Conservation (phyloP, 2,888 invertebrate genomes). For the Achlya flavicornis region DNA sequence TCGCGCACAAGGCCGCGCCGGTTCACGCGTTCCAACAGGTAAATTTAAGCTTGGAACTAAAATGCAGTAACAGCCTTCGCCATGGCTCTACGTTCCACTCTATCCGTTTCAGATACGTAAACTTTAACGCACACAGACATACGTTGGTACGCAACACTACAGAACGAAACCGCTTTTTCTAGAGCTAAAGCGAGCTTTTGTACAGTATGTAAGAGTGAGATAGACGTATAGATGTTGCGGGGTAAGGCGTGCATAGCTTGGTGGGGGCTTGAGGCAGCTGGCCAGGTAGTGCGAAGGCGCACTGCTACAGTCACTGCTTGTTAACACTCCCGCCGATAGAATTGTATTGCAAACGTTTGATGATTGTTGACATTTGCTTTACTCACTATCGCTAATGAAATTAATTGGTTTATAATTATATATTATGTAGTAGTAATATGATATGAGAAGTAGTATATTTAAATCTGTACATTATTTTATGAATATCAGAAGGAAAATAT, state of each 20-base stretch:
- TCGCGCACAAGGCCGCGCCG: constrained; percentile 85
- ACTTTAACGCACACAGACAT: constrained; percentile 66
- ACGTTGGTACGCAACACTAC: constrained; percentile 55
- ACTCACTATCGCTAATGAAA: constrained; percentile 50
- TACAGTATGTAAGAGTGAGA: constrained; percentile 67
- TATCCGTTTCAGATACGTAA: constrained; percentile 75
- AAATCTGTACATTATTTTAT: too few relatives aligned
- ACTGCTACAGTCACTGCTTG: constrained; percentile 76
- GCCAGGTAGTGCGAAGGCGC: constrained; percentile 78
- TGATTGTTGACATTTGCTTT: constrained; percentile 59
- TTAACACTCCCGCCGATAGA: constrained; percentile 75
- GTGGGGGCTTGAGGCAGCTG: constrained; percentile 80
- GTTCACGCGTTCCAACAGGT: constrained; percentile 86
- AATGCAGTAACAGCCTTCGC: constrained; percentile 68
- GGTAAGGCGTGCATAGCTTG: constrained; percentile 64
- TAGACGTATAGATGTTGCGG: constrained; percentile 68
- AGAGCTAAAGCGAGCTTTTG: constrained; percentile 66
- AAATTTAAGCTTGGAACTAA: constrained; percentile 63
- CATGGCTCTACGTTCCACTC: constrained; percentile 58
- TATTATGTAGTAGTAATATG: constrained; percentile 16
- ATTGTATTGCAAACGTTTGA: constrained; percentile 62
- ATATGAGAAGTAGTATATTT: background rate
- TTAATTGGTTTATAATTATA: constrained; percentile 13
- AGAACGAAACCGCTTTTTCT: constrained; percentile 81
- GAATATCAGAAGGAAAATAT: too few relatives aligned